Evolutionary conservation across 2,113 vertebrate genomes (phyloP).

Genomic region (Phylloscopus trochilus): DNA sequence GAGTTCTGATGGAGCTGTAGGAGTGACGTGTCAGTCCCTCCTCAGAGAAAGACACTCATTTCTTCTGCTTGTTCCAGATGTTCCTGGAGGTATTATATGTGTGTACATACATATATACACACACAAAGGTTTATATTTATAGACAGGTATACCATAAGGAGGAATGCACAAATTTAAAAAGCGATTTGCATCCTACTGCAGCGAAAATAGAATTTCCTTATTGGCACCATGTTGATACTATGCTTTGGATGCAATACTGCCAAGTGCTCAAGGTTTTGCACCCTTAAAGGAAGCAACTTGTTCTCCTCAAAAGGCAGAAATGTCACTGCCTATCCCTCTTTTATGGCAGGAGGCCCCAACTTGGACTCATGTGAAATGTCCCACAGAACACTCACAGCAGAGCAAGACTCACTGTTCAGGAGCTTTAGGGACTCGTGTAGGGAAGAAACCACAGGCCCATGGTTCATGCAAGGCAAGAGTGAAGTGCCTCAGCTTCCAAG

Average conservation of each 20-base stretch:
- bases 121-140: background rate
- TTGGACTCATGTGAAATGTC: background rate
- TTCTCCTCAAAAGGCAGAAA: background rate
- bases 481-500: fast-evolving
- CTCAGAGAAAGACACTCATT: background rate
- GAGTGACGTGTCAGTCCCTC: background rate
- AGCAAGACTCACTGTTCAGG: background rate
- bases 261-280: background rate
- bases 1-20: background rate
- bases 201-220: background rate
- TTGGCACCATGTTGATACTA: fast-evolving
- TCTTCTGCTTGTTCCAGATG: background rate
- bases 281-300: background rate
- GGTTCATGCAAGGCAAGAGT: background rate
- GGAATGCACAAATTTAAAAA: background rate
- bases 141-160: background rate
- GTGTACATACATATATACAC: too few relatives aligned
- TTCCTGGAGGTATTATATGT: background rate
- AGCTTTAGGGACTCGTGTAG: fast-evolving
- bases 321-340: background rate
- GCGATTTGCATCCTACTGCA: background rate
- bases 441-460: background rate
- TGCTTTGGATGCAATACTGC: background rate
- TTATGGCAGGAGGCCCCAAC: background rate
- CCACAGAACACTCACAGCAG: fast-evolving